A percentile compares a stretch with the other conserved stretches of the same genome.
phyloP scores from a whole-genome alignment of 53 echinoderm and acorn worm genomes.

The Patiria pectinifera region DNA sequence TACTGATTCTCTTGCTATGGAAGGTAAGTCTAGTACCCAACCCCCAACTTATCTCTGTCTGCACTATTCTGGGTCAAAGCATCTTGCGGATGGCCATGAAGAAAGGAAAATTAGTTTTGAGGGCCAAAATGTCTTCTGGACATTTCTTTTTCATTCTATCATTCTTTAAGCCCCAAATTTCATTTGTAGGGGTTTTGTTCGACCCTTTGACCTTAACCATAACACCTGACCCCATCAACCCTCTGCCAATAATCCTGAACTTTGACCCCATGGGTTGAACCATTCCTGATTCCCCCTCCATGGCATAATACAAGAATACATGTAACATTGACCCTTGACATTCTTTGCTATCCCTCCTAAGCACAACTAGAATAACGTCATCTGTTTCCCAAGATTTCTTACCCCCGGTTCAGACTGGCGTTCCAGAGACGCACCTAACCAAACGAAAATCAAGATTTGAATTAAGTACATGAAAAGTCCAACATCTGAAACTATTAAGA shows the following conservation, averaged over 20 bases:
- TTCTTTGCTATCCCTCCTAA: too few relatives aligned
- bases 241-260: background rate
- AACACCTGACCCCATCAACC: background rate
- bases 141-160: background rate
- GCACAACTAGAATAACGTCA: too few relatives aligned
- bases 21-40: slow-evolving; percentile 76
- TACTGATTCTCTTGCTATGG: slow-evolving; percentile 90
- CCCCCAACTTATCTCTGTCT: background rate
- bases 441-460: too few relatives aligned
- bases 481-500: too few relatives aligned
- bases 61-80: background rate
- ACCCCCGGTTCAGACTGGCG: too few relatives aligned
- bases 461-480: too few relatives aligned
- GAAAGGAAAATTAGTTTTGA: background rate
- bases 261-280: background rate
- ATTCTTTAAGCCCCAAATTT: background rate
- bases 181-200: background rate
- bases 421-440: too few relatives aligned
- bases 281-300: background rate
- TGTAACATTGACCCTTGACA: background rate
- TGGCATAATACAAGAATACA: background rate
- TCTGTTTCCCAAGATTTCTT: too few relatives aligned
- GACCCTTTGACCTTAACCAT: background rate
- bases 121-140: too few relatives aligned
- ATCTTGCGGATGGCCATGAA: background rate